phyloP scores from a whole-genome alignment of 2,888 invertebrate genomes.

The Cheilosia variabilis region DNA sequence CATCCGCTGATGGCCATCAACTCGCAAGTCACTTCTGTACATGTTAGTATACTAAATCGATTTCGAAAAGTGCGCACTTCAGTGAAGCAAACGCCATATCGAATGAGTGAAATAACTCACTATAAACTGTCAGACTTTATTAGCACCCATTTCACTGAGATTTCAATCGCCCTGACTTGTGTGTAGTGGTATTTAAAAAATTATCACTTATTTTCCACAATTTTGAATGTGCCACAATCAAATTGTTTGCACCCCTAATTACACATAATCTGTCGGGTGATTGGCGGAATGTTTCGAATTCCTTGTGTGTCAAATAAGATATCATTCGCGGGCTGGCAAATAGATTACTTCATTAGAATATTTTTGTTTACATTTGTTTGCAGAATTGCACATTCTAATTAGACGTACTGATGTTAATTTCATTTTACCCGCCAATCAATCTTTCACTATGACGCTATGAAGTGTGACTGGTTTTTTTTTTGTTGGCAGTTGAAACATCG shows the following conservation, averaged over 20 bases:
- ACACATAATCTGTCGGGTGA: not conserved
- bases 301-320: slow-evolving; percentile 8
- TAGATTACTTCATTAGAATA: slow-evolving; percentile 31
- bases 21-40: too few species aligned
- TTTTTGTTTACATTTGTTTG: not conserved
- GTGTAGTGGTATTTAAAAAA: not conserved
- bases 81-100: not conserved
- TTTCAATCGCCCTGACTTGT: not conserved
- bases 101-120: not conserved
- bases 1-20: not conserved
- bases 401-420: not conserved
- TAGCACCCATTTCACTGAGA: not conserved
- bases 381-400: not conserved
- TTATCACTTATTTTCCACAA: not conserved
- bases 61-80: not conserved
- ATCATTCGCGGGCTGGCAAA: not conserved
- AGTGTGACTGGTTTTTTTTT: not conserved
- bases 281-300: not conserved
- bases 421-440: not conserved
- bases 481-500: not conserved
- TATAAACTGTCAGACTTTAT: not conserved
- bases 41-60: not conserved
- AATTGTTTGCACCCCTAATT: slow-evolving; percentile 5
- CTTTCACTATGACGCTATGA: not conserved
- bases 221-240: not conserved